These are phyloP conservation scores for Dascillus cervinus DNA, from an alignment of 2,888 invertebrate species.

Conservation along the genomic window DNA sequence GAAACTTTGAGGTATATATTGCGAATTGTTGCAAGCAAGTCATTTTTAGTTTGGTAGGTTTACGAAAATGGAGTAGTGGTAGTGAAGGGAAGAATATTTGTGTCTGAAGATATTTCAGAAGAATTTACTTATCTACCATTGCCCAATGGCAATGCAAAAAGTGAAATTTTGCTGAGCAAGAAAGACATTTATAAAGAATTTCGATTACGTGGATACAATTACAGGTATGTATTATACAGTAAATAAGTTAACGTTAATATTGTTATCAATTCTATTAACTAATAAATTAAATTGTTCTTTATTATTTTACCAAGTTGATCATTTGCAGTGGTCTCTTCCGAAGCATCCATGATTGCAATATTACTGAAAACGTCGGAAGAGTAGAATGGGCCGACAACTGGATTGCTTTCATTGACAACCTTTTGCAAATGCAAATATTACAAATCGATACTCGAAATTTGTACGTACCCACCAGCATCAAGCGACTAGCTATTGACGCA, in stretches of 20 bases:
- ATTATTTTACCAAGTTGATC: too few species aligned
- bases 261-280: too few species aligned
- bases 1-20: too few species aligned
- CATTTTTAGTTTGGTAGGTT: too few species aligned
- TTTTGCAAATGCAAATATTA: conserved; percentile 75
- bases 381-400: conserved; percentile 85
- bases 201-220: conserved; percentile 59
- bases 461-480: conserved; percentile 54
- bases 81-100: conserved; percentile 58
- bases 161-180: conserved; percentile 47
- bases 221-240: too few species aligned
- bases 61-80: conserved; percentile 58
- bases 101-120: conserved; percentile 29
- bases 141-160: not conserved
- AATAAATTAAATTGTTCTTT: too few species aligned
- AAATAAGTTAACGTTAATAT: too few species aligned
- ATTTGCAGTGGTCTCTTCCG: too few species aligned
- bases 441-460: conserved; percentile 59
- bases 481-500: conserved; percentile 16
- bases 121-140: too few species aligned
- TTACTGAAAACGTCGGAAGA: too few species aligned
- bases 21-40: too few species aligned
- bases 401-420: conserved; percentile 81
- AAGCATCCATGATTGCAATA: conserved; percentile 18
- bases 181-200: conserved; percentile 65